Evolutionary conservation across 2,888 invertebrate species (phyloP).

Genomic region (Chironomus tentans): DNA sequence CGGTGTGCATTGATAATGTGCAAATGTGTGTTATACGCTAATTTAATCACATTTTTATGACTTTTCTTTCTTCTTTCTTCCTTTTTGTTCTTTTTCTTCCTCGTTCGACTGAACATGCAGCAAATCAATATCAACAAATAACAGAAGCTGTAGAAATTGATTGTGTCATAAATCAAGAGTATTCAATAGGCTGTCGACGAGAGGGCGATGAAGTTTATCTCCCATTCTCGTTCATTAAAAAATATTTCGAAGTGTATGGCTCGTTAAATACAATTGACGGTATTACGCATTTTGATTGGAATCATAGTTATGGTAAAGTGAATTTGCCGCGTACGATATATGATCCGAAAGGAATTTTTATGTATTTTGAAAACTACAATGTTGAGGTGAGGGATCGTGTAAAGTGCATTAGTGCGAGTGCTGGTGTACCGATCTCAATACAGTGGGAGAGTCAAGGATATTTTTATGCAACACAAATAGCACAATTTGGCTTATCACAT

Average conservation of each 20-base stretch:
- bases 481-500: conserved; percentile 95
- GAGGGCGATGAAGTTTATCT: conserved; percentile 81
- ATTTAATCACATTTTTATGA: neutral
- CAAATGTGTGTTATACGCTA: neutral
- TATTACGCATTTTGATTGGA: conserved; percentile 84
- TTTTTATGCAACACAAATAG: conserved; percentile 97
- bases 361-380: conserved; percentile 96
- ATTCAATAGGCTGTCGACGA: conserved; percentile 65
- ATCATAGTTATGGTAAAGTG: conserved; percentile 86
- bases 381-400: conserved; percentile 94
- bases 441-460: conserved; percentile 96
- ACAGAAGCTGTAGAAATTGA: conserved; percentile 60
- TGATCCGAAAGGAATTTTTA: conserved; percentile 81
- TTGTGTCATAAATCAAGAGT: conserved; percentile 83
- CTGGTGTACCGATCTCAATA: conserved; percentile 91
- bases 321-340: conserved; percentile 84
- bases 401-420: conserved; percentile 87
- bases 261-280: conserved; percentile 64
- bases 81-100: neutral
- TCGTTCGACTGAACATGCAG: neutral
- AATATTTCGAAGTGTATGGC: conserved; percentile 91
- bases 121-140: conserved; percentile 32
- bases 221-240: conserved; percentile 85
- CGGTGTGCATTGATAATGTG: neutral
- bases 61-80: too few relatives aligned